A percentile compares a stretch with the other conserved stretches of the same genome.
Conservation (phyloP, 2,113 vertebrate species). For the Tor tambroides region DNA sequence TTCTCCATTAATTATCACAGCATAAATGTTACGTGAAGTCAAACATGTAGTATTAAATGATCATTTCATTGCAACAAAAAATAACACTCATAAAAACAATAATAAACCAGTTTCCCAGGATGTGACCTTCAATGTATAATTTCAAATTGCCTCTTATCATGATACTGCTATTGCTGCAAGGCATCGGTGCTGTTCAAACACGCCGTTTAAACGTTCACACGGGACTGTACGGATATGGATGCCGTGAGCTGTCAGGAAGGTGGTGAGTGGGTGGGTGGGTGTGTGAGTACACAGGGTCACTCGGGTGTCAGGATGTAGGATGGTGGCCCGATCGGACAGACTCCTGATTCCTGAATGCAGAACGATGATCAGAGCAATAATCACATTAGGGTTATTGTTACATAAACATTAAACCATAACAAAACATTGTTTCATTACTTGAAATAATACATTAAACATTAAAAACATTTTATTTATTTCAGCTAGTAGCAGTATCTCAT, state of each 20-base stretch:
- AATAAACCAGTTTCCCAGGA: background rate
- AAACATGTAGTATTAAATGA: background rate
- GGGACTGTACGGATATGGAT: background rate
- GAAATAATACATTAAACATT: too few species aligned
- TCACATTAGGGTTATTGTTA: too few species aligned
- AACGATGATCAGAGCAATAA: too few species aligned
- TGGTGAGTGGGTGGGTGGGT: too few species aligned
- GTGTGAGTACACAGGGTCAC: conserved; percentile 29
- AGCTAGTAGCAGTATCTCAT: too few species aligned
- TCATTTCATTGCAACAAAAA: background rate
- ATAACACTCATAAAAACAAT: background rate
- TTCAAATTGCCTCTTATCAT: background rate
- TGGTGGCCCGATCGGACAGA: background rate
- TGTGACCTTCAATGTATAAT: background rate
- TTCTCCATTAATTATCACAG: background rate
- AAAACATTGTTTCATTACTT: too few species aligned
- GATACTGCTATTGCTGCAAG: background rate
- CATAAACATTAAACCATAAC: too few species aligned
- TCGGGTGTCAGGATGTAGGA: conserved; percentile 44
- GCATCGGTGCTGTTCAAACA: conserved; percentile 9
- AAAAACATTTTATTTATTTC: too few species aligned
- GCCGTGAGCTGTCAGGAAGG: too few species aligned
- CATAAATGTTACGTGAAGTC: background rate
- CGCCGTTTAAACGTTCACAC: conserved; percentile 37
- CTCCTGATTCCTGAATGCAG: too few species aligned